Base-by-base conservation (phyloP, 2,888 invertebrate genomes). In the Drosophila leonis region DNA sequence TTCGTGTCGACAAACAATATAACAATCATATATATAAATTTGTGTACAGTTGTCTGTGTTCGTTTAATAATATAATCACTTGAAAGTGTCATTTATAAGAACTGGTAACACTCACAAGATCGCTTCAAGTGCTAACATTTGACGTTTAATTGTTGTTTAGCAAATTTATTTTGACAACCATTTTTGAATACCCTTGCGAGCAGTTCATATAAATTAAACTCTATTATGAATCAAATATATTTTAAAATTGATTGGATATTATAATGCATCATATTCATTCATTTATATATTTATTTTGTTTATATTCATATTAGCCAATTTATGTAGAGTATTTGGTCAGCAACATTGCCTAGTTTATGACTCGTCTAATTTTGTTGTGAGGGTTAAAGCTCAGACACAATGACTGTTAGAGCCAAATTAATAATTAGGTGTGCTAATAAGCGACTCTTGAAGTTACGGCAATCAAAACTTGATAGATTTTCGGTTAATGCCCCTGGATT, bases 61-160 rank as follows among this genome's bases (percentile, higher is more conserved):
- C 54, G 57, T 66, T 71, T 61, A 73, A 73, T 78, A 76, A 73
- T 75, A 76, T 75, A 86, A 83, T 82, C 82, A 83, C 82, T 87
- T 82, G 70, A 78, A 68, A 82, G 74, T 80, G 84, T 70, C 84
- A 87, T 75, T 65, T 82, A 80, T 75, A 68, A 74, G 70, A 80
- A 56, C 69, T 66, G 78, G 64, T 62, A 77, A 77, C 64, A 39
- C 54, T 73, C 49, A 42, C 42, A 61, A 67, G 65, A 65, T 69
- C 65, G 46, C 62, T 68, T 80, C 74, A 72, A 87, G 82, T 83
- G 71, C 68, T 66, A 52, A 65, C 71, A 66, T 66, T 83, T 72
- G 80, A 76, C 80, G 68, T 75, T 75, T 80, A 83, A 82, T 85
- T 78, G 81, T 65, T 54, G 56, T 74, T 78, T 75, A 76, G 72